Base-by-base conservation (phyloP, 2,113 vertebrate species). In the Nematolebias whitei region DNA sequence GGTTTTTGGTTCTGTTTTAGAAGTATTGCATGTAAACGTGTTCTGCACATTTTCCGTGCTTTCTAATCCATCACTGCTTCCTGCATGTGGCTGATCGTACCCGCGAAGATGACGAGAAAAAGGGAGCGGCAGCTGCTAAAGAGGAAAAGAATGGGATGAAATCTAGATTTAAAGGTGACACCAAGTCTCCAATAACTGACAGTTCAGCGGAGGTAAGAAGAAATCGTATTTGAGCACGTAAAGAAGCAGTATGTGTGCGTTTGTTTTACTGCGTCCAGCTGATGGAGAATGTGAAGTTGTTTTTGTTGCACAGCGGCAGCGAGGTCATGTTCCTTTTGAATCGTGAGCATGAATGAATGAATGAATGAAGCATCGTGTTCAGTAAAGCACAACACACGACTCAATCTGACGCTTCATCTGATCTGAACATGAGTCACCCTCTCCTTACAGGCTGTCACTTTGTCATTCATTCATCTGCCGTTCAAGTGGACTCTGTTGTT, bases 101-200 rank as follows among this genome's bases (percentile, higher is more conserved):
- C 16, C 66, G 58, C 44, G 90, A 77, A 78, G 72, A 68, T 20
- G 88, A 85, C 45, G 91, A 94, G 2, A 88, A 84, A 57, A 90
- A 16, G 76, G 79, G 8, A 10, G 80, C 12, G 2, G 5, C 5
- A 9, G 51, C 8, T 41, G 80, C 52, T 47, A 91, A 79, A 74
- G 91, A 90, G 12, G 92, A 91, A 8, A 93, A 79, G 67, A 92
- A 38, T 52, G 68, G 57, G 2, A 0, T 6, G 16, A 87, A 45
- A 61, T 22, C 22, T 23, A 92, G 65, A 75, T 84, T 91, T 4
- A 91, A 89, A 76, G 93, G 93, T 29, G 88, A 92, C 47, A 93
- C 75, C 71, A 95, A 85, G 63, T 75, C 64, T 4, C 43, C 52
- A 90, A 82, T 77, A 13, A 73, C 15, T 29, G 80, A 79, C 32